Conservation (phyloP, 2,888 invertebrate genomes). For the Junonia oenone region DNA sequence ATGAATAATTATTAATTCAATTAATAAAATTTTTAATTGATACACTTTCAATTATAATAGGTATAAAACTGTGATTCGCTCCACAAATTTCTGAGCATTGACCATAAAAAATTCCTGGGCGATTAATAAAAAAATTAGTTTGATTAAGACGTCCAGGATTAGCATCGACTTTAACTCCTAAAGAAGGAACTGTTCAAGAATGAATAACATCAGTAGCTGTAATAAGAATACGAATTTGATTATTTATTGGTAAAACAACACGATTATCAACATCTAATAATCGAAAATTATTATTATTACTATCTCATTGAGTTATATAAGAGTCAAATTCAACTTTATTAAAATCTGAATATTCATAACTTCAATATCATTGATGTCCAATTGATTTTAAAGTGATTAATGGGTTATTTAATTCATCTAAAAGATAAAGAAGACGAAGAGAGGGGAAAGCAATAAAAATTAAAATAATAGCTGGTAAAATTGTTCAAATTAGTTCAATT, state of each 20-base stretch:
- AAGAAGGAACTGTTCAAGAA: constrained; percentile 81
- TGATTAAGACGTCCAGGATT: constrained; percentile 83
- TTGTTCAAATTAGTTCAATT: constrained; percentile 83
- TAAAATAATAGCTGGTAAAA: constrained; percentile 80
- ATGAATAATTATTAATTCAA: constrained; percentile 69
- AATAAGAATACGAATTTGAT: constrained; percentile 82
- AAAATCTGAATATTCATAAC: constrained; percentile 81
- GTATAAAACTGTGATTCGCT: constrained; percentile 89
- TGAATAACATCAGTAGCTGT: constrained; percentile 83
- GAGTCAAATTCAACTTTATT: constrained; percentile 33
- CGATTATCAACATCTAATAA: constrained; percentile 70
- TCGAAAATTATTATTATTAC: constrained; percentile 21
- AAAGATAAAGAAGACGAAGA: constrained; percentile 78
- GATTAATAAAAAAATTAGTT: constrained; percentile 80
- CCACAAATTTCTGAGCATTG: constrained; percentile 92
- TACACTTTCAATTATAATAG: constrained; percentile 46
- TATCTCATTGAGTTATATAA: constrained; percentile 27
- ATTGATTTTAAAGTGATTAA: constrained; percentile 81
- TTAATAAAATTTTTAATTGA: constrained; percentile 80
- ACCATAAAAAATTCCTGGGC: constrained; percentile 83
- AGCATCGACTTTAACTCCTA: constrained; percentile 83
- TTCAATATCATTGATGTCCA: constrained; percentile 84
- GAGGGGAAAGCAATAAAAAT: constrained; percentile 82
- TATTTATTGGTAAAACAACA: constrained; percentile 70
- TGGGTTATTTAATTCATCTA: constrained; percentile 79